Evolutionary conservation across 2,113 vertebrate species (phyloP).

Genomic region (Corvus hawaiiensis): DNA sequence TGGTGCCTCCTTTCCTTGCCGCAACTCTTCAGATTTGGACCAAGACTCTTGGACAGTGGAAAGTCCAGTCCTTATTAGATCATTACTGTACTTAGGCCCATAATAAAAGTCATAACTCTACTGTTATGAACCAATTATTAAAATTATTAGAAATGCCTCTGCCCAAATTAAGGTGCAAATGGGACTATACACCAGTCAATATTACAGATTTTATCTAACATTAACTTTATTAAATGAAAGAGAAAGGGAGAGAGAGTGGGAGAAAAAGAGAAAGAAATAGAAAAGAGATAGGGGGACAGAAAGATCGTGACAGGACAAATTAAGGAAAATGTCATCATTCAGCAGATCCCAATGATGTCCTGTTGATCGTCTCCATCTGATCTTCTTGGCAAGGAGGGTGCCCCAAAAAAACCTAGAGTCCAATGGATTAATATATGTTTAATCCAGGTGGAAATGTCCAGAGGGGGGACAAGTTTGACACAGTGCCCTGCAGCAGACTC

Average conservation of each 20-base stretch:
- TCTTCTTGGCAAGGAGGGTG: neutral
- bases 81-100: neutral
- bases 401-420: neutral
- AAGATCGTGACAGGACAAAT: neutral
- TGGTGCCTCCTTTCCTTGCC: neutral
- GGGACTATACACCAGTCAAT: neutral
- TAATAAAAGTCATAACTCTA: neutral
- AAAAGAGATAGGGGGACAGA: neutral
- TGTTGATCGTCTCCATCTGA: neutral
- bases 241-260: fast-evolving
- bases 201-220: neutral
- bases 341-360: neutral
- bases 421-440: neutral
- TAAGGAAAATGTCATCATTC: neutral
- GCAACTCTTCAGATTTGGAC: neutral
- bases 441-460: neutral
- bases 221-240: neutral
- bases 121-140: neutral
- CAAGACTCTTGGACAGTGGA: neutral
- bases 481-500: neutral
- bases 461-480: neutral
- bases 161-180: neutral
- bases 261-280: neutral
- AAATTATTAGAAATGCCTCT: neutral
- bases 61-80: neutral